Percentiles rank a stretch among this genome's conserved stretches.
phyloP scores from a whole-genome alignment of 2,113 vertebrate species.

The Seriola aureovittata region DNA sequence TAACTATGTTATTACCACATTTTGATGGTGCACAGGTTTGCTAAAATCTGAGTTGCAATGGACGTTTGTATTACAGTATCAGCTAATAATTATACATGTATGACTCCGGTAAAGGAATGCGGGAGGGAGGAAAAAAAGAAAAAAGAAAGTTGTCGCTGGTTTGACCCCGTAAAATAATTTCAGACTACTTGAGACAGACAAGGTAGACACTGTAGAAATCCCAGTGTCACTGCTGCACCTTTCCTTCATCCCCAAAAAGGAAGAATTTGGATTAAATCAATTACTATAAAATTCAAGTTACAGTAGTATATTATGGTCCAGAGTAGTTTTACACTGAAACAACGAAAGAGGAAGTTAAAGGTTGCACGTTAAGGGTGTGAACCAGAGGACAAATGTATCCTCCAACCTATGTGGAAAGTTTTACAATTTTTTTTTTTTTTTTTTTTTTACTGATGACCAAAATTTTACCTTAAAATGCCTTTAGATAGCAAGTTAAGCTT shows the following conservation, averaged over 20 bases:
- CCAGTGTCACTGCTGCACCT: constrained; percentile 18
- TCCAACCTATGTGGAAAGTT: background rate
- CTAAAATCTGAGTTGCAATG: constrained; percentile 50
- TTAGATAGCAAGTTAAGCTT: background rate
- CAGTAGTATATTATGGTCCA: background rate
- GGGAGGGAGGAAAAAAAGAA: constrained; percentile 21
- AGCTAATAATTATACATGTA: constrained; percentile 38
- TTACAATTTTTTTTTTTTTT: background rate
- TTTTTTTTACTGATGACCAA: constrained; percentile 13
- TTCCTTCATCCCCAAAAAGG: background rate
- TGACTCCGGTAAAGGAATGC: constrained; percentile 51
- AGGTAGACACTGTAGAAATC: constrained; percentile 47
- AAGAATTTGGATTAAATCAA: background rate
- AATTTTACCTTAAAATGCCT: background rate
- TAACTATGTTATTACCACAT: constrained; percentile 67
- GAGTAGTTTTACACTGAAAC: background rate
- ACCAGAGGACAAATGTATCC: background rate
- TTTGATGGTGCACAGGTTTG: constrained; percentile 72
- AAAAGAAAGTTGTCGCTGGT: constrained; percentile 21
- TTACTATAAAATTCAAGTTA: background rate
- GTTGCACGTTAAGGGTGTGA: background rate
- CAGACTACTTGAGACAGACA: constrained; percentile 20
- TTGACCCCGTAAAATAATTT: constrained; percentile 42
- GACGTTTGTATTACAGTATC: constrained; percentile 49
- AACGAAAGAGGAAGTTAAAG: background rate